These are phyloP conservation scores for Drosophila anceps DNA, from an alignment of 2,888 invertebrate species.

Conservation along the genomic window DNA sequence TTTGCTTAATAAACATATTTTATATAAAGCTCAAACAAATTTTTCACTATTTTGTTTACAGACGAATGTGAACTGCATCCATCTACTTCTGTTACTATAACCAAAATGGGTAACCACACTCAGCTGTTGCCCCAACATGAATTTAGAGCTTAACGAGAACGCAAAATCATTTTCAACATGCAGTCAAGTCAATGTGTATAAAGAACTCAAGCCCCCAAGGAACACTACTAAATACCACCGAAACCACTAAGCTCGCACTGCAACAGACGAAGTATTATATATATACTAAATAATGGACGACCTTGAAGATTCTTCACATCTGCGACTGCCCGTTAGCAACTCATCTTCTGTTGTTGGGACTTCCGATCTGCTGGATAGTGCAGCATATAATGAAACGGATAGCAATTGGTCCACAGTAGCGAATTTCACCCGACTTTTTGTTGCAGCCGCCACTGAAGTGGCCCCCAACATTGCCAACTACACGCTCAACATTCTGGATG, in stretches of 20 bases:
- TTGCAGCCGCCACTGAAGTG: constrained; percentile 37
- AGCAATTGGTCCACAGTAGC: constrained; percentile 55
- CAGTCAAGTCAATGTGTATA: constrained; percentile 10
- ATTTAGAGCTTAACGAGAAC: constrained; percentile 18
- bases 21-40: not conserved
- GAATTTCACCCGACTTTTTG: constrained; percentile 62
- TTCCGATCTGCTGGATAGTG: constrained; percentile 20
- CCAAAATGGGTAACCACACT: not conserved
- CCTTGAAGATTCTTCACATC: constrained; percentile 15
- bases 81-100: no score
- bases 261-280: not conserved
- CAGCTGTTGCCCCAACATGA: not conserved
- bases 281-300: constrained; percentile 37
- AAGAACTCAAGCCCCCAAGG: not conserved
- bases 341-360: not conserved
- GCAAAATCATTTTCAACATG: constrained; percentile 19
- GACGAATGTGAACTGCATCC: not conserved
- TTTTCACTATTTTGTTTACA: constrained; percentile 13
- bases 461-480: constrained; percentile 68
- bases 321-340: constrained; percentile 19
- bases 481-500: constrained; percentile 64
- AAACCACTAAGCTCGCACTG: constrained; percentile 4
- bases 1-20: not conserved
- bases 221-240: not conserved
- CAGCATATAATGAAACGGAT: constrained; percentile 32